These are phyloP conservation scores for Melanotaenia maccullochi DNA, from an alignment of 2,797 vertebrate species.

Conservation along the genomic window DNA sequence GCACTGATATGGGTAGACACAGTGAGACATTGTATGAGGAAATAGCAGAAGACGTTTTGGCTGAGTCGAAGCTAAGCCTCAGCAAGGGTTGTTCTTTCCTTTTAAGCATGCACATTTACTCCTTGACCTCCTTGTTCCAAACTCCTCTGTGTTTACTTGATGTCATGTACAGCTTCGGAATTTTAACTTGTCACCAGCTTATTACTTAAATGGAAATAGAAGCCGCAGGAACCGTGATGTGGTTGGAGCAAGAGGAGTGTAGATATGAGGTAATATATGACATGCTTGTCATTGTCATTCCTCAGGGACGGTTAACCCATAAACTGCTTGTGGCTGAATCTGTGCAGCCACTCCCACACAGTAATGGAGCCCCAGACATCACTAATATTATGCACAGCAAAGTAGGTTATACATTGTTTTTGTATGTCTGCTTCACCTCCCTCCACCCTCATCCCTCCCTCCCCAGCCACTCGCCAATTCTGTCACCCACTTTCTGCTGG, in stretches of 20 bases:
- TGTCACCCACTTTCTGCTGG: constrained; percentile 63
- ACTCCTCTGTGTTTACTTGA: background rate
- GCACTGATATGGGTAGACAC: background rate
- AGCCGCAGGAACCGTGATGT: background rate
- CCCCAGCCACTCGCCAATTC: constrained; percentile 30
- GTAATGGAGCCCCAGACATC: constrained; percentile 54
- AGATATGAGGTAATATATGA: constrained; percentile 42
- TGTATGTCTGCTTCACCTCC: constrained; percentile 23
- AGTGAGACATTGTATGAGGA: background rate
- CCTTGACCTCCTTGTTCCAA: constrained; percentile 6
- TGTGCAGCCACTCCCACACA: constrained; percentile 36
- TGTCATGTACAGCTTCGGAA: background rate
- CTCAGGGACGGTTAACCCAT: constrained; percentile 31
- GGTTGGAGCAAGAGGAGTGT: constrained; percentile 5
- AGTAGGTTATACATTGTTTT: constrained; percentile 79
- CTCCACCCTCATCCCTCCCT: background rate
- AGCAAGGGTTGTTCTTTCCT: constrained; percentile 32
- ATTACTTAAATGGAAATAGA: background rate
- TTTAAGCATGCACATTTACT: constrained; percentile 19
- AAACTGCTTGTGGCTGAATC: constrained; percentile 46
- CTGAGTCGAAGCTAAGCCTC: constrained; percentile 21
- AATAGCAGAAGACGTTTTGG: background rate
- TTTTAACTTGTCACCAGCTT: background rate
- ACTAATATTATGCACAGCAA: constrained; percentile 69
- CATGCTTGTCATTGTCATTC: constrained; percentile 59